A percentile compares a stretch with the other conserved stretches of the same genome.
These are phyloP conservation scores for Nesoenas mayeri DNA, from an alignment of 2,113 vertebrate genomes.

Conservation along the genomic window DNA sequence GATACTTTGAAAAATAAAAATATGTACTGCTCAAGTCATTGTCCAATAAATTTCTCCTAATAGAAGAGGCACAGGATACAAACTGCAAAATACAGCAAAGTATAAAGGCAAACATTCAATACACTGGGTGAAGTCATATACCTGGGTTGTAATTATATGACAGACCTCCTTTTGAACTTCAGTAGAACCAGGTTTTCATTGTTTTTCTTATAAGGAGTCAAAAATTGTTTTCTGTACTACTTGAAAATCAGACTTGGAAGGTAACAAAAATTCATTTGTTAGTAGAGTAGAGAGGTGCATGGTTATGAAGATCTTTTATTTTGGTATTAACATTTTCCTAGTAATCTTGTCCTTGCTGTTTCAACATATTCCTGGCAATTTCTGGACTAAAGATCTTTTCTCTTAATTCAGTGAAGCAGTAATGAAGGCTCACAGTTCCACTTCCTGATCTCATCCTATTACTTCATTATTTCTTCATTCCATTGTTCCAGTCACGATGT, in stretches of 20 bases:
- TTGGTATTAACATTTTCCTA: neutral
- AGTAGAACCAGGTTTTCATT: neutral
- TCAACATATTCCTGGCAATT: neutral
- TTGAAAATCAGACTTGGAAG: neutral
- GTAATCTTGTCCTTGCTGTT: neutral
- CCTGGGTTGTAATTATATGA: neutral
- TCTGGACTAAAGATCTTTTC: neutral
- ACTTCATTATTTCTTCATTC: neutral
- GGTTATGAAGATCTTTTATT: neutral
- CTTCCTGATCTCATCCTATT: constrained; percentile 30
- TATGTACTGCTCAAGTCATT: neutral
- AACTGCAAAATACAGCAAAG: neutral
- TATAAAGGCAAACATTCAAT: neutral
- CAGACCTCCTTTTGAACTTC: neutral
- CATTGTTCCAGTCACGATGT: neutral
- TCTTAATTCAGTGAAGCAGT: neutral
- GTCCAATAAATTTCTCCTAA: neutral
- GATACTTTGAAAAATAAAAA: neutral
- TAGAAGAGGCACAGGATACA: neutral
- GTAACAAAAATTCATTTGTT: neutral
- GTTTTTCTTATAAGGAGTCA: neutral
- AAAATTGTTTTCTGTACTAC: neutral
- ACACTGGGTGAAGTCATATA: neutral
- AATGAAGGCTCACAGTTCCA: neutral
- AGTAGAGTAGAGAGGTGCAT: neutral